Evolutionary conservation across 2,888 invertebrate species (phyloP).

Genomic region (Ennomos erosarius): DNA sequence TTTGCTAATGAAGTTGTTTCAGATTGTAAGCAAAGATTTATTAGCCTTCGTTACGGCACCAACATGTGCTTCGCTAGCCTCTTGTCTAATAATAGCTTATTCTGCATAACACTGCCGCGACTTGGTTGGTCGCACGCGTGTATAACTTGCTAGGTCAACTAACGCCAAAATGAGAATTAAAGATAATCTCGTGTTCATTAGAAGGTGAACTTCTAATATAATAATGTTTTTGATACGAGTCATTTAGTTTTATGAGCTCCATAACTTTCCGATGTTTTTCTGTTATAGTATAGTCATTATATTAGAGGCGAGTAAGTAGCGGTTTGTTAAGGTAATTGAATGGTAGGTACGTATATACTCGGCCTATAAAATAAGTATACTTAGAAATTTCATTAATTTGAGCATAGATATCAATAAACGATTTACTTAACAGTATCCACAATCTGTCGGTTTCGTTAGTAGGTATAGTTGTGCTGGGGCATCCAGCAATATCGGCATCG

Average conservation of each 20-base stretch:
- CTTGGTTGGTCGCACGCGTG: constrained; percentile 64
- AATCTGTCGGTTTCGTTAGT: too few relatives aligned
- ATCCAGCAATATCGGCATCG: constrained; percentile 31
- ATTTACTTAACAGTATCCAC: too few relatives aligned
- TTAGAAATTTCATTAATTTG: not conserved
- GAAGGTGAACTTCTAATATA: constrained; percentile 28
- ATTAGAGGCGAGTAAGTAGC: constrained; percentile 7
- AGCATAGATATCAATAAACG: not conserved
- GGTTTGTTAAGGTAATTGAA: constrained; percentile 15
- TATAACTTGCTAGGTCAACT: constrained; percentile 47
- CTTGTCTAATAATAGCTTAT: constrained; percentile 77
- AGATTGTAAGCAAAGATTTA: constrained; percentile 72
- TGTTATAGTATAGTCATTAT: constrained; percentile 25
- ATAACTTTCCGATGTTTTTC: constrained; percentile 37
- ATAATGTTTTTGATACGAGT: constrained; percentile 35
- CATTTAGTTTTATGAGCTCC: constrained; percentile 41
- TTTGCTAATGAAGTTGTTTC: constrained; percentile 78
- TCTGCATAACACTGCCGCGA: constrained; percentile 66
- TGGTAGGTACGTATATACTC: constrained; percentile 2
- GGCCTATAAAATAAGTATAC: constrained; percentile 1
- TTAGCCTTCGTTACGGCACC: constrained; percentile 66
- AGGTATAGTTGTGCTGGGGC: constrained; percentile 9
- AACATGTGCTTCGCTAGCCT: constrained; percentile 70
- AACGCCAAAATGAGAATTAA: constrained; percentile 59
- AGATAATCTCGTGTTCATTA: constrained; percentile 34